A percentile compares a stretch with the other conserved stretches of the same genome.
Evolutionary conservation across 2,888 invertebrate genomes (phyloP).

Genomic region (Brenthis daphne): DNA sequence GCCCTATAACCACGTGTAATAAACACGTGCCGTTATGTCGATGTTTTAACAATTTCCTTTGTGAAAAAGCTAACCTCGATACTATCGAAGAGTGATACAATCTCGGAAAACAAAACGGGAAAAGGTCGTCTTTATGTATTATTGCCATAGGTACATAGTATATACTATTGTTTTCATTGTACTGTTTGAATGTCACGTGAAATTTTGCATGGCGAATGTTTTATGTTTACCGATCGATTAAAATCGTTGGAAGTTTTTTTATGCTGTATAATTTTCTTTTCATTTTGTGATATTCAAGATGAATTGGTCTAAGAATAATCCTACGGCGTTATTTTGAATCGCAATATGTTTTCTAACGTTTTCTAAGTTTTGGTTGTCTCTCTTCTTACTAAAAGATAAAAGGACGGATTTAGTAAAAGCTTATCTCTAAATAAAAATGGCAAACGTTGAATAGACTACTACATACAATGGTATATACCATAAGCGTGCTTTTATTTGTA

Average conservation of each 20-base stretch:
- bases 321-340: too few relatives aligned
- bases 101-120: not conserved
- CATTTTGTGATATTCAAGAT: not conserved
- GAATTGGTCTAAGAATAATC: not conserved
- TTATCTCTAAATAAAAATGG: too few relatives aligned
- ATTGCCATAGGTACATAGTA: too few relatives aligned
- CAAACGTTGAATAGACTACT: too few relatives aligned
- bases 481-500: too few relatives aligned
- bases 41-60: not conserved
- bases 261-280: not conserved
- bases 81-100: constrained; percentile 4
- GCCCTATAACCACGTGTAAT: not conserved
- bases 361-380: too few relatives aligned
- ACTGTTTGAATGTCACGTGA: not conserved
- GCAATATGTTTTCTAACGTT: too few relatives aligned
- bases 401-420: too few relatives aligned
- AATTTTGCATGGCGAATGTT: constrained; percentile 5
- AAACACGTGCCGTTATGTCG: not conserved
- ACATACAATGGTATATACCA: too few relatives aligned
- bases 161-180: not conserved
- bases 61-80: not conserved
- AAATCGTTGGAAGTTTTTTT: not conserved
- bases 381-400: too few relatives aligned
- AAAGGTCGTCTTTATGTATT: not conserved
- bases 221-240: constrained; percentile 13